Evolutionary conservation across 1,140 invertebrate genomes (phyloP).

Genomic region (Lysiphlebus fabarum): DNA sequence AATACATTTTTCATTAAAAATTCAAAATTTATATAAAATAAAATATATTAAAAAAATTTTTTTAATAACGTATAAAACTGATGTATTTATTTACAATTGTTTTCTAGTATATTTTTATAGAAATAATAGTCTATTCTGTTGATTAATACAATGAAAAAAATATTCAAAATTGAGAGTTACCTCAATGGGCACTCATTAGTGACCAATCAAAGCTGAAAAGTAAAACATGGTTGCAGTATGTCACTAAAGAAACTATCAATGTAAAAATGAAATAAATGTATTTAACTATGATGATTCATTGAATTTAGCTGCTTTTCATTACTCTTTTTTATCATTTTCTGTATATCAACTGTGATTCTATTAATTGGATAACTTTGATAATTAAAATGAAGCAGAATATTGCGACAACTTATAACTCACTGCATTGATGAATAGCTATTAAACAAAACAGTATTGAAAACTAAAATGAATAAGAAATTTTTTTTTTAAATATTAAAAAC

Average conservation of each 20-base stretch:
- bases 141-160: constrained; percentile 32
- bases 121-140: constrained; percentile 26
- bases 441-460: too few relatives aligned
- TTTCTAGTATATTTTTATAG: too few relatives aligned
- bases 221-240: constrained; percentile 1
- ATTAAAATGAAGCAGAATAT: constrained; percentile 18
- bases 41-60: too few relatives aligned
- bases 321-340: neutral
- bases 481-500: too few relatives aligned
- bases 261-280: constrained; percentile 7
- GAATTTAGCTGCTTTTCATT: constrained; percentile 13
- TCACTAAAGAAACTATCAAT: neutral
- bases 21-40: too few relatives aligned
- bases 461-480: too few relatives aligned
- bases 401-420: neutral
- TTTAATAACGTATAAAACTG: neutral
- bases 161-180: constrained; percentile 28
- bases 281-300: constrained; percentile 24
- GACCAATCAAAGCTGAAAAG: constrained; percentile 24
- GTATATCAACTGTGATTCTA: constrained; percentile 11
- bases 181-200: constrained; percentile 33
- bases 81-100: neutral
- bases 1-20: too few relatives aligned
- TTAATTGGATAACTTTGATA: constrained; percentile 27
- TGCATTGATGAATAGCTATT: neutral